Conservation (phyloP, 2,888 invertebrate genomes). For the Prosapia bicincta region DNA sequence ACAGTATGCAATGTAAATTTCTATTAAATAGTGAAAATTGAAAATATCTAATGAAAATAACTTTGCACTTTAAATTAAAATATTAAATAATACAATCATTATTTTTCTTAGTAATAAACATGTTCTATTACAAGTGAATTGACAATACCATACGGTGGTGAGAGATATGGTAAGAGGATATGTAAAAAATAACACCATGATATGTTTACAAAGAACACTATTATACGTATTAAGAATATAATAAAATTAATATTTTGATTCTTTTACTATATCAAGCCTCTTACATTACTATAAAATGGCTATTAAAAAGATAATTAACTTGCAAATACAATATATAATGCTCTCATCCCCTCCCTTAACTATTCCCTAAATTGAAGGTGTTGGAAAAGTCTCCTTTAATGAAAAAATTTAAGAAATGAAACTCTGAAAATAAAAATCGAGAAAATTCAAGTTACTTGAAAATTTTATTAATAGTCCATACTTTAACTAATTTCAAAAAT, state of each 20-base stretch:
- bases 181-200: neutral
- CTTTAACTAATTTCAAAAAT: too few species aligned
- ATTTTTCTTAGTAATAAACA: neutral
- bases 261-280: neutral
- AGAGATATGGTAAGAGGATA: neutral
- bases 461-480: too few species aligned
- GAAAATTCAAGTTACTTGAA: too few species aligned
- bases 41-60: too few species aligned
- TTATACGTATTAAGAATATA: neutral
- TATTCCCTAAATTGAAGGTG: conserved; percentile 31
- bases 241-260: neutral
- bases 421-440: too few species aligned
- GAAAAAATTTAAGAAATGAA: too few species aligned
- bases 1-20: too few species aligned
- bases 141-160: neutral
- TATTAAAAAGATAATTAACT: neutral
- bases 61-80: too few species aligned
- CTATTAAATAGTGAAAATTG: too few species aligned
- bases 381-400: neutral
- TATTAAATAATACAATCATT: too few species aligned
- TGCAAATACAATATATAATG: neutral
- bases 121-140: neutral
- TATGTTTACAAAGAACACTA: neutral
- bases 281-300: neutral
- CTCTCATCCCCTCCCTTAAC: conserved; percentile 36